Evolutionary conservation across 2,888 invertebrate species (phyloP), one percentile per base, ranked within the genome.

Genomic region (Nomada fucata): DNA sequence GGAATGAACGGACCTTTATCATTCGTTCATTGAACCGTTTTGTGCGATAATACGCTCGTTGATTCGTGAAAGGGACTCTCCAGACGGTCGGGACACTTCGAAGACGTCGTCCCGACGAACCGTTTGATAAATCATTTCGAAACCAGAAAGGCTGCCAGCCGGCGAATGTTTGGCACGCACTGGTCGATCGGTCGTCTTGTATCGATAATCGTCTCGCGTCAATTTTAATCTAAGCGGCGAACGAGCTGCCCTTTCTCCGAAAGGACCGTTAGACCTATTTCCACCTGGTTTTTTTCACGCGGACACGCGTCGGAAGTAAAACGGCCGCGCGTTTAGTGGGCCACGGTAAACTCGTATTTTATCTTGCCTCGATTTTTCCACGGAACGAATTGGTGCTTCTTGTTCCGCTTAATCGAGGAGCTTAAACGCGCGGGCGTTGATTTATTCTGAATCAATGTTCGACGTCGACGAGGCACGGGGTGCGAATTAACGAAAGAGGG

Each of bases 181-280:
- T 60, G 18, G 53, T 20, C 63, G 76, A 72, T 76, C 79, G 29
- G 29, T 47, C 18, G 4, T 23, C 50, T 18, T 20, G 52, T 63
- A 71, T 82, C 83, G 81, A 70, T 76, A 71, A 74, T 81, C 81
- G 74, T 70, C 74, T 67, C 13, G 74, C n/a, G 36, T 13, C 10
- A 55, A 20, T 78, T 74, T 74, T 71, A 82, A 83, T 77, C 82
- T 74, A 83, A 73, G 82, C 71, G 82, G 78, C 82, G 63, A 78
- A 83, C 82, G 71, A 72, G 80, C 73, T 64, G 77, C 82, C 82
- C 82, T 83, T 83, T 83, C 83, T 74, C 74, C 70, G 81, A 70
- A 81, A 70, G 81, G 73, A 70, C 82, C 77, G 77, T 83, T 82
- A 78, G 77, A 71, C 77, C 63, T 73, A 78, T 83, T 82, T 82